Conservation (phyloP, 2,888 invertebrate genomes). For the Tuta absoluta region DNA sequence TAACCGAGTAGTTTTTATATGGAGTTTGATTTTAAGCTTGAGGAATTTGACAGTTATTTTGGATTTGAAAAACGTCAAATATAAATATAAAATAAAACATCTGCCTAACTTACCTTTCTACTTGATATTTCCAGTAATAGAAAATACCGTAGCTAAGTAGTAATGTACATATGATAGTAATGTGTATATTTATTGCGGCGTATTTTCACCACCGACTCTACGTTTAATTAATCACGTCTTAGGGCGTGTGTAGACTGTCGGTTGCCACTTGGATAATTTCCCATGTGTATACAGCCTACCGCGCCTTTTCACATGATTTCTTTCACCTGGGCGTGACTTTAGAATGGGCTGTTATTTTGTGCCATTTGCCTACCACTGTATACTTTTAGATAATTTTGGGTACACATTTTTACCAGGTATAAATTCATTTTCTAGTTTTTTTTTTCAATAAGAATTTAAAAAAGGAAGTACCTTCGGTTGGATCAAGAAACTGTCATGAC, state of each 20-base stretch:
- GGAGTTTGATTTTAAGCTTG: no score
- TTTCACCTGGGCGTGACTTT: constrained; percentile 36
- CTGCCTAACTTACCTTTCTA: no score
- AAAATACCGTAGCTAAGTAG: neutral
- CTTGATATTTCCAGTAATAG: no score
- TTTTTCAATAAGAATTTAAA: no score
- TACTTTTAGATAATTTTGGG: neutral
- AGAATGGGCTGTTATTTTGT: neutral
- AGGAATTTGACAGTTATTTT: no score
- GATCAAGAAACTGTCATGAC: no score
- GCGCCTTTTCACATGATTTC: constrained; percentile 62
- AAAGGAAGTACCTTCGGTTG: no score
- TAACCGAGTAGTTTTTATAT: no score
- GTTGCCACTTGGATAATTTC: constrained; percentile 72
- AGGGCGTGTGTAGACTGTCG: constrained; percentile 59
- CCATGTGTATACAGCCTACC: constrained; percentile 67
- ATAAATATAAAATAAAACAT: no score
- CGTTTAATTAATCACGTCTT: constrained; percentile 74
- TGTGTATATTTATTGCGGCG: neutral
- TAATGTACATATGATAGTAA: neutral
- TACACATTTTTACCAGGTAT: no score
- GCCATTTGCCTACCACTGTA: neutral
- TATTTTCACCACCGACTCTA: constrained; percentile 9
- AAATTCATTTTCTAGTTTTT: no score
- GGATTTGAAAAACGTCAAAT: no score